A percentile compares a stretch with the other conserved stretches of the same genome.
Conservation (phyloP, 2,113 vertebrate species). For the Paraplagusia blochii region DNA sequence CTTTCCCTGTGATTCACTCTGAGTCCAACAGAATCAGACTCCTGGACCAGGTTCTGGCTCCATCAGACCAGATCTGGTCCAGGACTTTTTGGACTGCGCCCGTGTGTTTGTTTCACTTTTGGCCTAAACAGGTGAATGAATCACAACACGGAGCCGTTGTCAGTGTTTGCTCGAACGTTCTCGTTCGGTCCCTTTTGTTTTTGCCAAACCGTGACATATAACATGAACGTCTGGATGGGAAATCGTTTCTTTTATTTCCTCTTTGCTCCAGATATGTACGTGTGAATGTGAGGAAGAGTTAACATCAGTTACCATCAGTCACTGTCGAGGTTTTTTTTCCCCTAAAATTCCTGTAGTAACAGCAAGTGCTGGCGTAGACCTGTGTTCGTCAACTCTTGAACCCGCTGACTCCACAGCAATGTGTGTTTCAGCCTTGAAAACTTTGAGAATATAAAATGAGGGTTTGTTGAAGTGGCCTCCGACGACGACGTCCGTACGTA, state of each 20-base stretch:
- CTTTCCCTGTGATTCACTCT: conserved; percentile 42
- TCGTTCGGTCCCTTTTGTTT: conserved; percentile 38
- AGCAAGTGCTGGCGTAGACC: conserved; percentile 32
- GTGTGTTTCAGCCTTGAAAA: too few relatives aligned
- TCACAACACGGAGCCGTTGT: conserved; percentile 29
- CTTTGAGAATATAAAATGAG: neutral
- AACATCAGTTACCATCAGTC: conserved; percentile 43
- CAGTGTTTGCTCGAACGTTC: conserved; percentile 40
- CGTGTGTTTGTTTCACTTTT: conserved; percentile 30
- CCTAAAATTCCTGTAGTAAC: conserved; percentile 31
- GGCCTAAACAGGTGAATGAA: conserved; percentile 46
- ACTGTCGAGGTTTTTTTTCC: conserved; percentile 36
- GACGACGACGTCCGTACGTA: too few relatives aligned
- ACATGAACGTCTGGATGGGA: conserved; percentile 43
- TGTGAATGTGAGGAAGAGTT: conserved; percentile 56
- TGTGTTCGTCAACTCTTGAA: conserved; percentile 50
- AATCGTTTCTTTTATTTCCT: conserved; percentile 1
- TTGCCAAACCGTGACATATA: conserved; percentile 33
- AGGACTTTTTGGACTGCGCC: conserved; percentile 30
- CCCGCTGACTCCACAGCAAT: conserved; percentile 30
- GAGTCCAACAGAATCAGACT: conserved; percentile 27
- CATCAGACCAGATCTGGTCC: conserved; percentile 20
- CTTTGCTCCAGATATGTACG: too few relatives aligned
- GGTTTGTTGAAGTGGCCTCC: conserved; percentile 12
- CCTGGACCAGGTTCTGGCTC: conserved; percentile 50